Conservation (phyloP, 1,140 invertebrate species). For the Nixonia krombeini region DNA sequence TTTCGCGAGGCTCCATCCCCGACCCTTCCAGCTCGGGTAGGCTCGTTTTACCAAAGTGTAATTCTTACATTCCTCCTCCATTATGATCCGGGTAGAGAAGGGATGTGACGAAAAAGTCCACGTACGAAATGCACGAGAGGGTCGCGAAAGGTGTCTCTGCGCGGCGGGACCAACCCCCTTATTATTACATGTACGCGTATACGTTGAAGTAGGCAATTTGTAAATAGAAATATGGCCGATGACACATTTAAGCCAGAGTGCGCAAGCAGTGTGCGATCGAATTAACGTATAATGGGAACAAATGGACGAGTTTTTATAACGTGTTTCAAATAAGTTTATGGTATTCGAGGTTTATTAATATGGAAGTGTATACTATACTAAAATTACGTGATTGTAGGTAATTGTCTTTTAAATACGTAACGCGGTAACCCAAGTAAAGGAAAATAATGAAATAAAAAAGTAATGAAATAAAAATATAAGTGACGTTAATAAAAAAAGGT, state of each 20-base stretch:
- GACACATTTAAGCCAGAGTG: constrained; percentile 38
- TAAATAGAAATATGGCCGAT: constrained; percentile 22
- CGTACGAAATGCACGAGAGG: constrained; percentile 12
- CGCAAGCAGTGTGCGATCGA: constrained; percentile 18
- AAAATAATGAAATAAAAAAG: no score
- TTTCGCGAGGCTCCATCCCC: constrained; percentile 44
- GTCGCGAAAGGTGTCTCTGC: constrained; percentile 32
- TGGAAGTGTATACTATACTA: no score
- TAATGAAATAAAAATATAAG: no score
- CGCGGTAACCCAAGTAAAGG: no score
- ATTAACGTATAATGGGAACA: constrained; percentile 25
- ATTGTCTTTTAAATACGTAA: no score
- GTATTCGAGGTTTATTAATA: no score
- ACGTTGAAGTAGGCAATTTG: not conserved
- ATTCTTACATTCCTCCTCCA: constrained; percentile 44
- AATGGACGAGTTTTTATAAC: constrained; percentile 3
- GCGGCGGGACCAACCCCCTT: constrained; percentile 20
- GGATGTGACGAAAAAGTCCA: constrained; percentile 23
- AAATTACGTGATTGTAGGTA: no score
- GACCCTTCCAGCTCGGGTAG: constrained; percentile 15
- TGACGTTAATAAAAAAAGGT: no score
- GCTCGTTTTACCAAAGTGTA: constrained; percentile 44
- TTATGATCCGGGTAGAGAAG: constrained; percentile 14
- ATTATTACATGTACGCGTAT: constrained; percentile 13
- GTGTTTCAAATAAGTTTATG: not conserved